Percentiles rank a stretch among this genome's conserved stretches.
Conservation (phyloP, 1,140 invertebrate genomes). For the Zaprionus taronus region DNA sequence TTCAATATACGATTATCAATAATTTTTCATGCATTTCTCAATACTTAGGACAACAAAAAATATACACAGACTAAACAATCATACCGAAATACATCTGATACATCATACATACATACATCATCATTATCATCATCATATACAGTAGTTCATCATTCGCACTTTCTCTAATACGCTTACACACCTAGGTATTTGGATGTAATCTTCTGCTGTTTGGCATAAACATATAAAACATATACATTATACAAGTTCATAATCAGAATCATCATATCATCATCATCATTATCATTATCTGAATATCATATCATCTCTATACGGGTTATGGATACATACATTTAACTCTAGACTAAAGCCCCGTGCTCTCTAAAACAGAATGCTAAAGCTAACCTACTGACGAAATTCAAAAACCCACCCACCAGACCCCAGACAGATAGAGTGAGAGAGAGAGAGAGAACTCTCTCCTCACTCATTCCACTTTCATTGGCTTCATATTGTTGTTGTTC, state of each 20-base stretch:
- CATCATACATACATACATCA: slow-evolving; percentile 39
- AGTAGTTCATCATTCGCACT: slow-evolving; percentile 5
- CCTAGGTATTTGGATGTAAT: slow-evolving; percentile 71
- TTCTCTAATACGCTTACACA: slow-evolving; percentile 48
- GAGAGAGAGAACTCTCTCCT: not conserved
- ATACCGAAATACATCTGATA: slow-evolving; percentile 19
- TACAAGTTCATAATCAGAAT: slow-evolving; percentile 28
- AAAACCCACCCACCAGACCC: slow-evolving; percentile 26
- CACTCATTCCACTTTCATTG: slow-evolving; percentile 68
- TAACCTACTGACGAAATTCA: slow-evolving; percentile 49
- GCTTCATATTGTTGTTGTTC: slow-evolving; percentile 78
- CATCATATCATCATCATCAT: not conserved
- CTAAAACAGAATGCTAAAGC: slow-evolving; percentile 55
- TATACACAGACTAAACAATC: slow-evolving; percentile 50
- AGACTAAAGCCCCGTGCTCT: slow-evolving; percentile 70
- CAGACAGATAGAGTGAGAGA: not conserved
- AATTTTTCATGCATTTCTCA: slow-evolving; percentile 27
- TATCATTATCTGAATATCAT: not conserved
- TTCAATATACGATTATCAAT: slow-evolving; percentile 31
- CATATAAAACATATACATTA: slow-evolving; percentile 56
- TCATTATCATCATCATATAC: slow-evolving; percentile 2
- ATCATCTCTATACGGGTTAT: slow-evolving; percentile 27
- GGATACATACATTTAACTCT: slow-evolving; percentile 53
- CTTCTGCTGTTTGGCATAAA: slow-evolving; percentile 76
- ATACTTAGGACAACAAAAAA: slow-evolving; percentile 25